phyloP scores from a whole-genome alignment of 2,797 vertebrate genomes.

The Manis pentadactyla region DNA sequence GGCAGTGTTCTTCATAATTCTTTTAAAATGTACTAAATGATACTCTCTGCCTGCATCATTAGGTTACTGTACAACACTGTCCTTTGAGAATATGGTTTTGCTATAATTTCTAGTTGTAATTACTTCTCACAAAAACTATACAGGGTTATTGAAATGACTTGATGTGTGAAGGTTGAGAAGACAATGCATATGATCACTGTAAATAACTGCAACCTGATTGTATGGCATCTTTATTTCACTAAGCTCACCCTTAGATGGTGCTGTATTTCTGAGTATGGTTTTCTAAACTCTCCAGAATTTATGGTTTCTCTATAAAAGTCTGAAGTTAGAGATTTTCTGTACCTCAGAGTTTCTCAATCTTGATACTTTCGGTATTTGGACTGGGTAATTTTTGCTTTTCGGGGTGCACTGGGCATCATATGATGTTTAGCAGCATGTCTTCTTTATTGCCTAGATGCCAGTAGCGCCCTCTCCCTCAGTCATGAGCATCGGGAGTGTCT shows the following conservation, averaged over 20 bases:
- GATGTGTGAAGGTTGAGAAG: constrained; percentile 83
- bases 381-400: not conserved
- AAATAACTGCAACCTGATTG: constrained; percentile 45
- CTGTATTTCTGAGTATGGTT: not conserved
- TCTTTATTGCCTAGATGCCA: not conserved
- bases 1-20: constrained; percentile 78
- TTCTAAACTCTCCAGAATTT: not conserved
- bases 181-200: constrained; percentile 44
- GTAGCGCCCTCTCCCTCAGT: not conserved
- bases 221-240: constrained; percentile 26
- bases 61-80: constrained; percentile 71
- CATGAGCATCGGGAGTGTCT: not conserved
- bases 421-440: not conserved
- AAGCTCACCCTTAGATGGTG: not conserved
- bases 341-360: not conserved
- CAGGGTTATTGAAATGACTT: constrained; percentile 77
- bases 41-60: constrained; percentile 82
- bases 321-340: not conserved
- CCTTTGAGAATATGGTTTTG: constrained; percentile 81
- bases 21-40: constrained; percentile 76
- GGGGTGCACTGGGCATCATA: rapidly evolving
- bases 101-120: constrained; percentile 78
- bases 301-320: not conserved
- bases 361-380: not conserved
- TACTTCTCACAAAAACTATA: constrained; percentile 64